Evolutionary conservation across 2,888 invertebrate species (phyloP).

Genomic region (Ashinkailepas kermadecensis): DNA sequence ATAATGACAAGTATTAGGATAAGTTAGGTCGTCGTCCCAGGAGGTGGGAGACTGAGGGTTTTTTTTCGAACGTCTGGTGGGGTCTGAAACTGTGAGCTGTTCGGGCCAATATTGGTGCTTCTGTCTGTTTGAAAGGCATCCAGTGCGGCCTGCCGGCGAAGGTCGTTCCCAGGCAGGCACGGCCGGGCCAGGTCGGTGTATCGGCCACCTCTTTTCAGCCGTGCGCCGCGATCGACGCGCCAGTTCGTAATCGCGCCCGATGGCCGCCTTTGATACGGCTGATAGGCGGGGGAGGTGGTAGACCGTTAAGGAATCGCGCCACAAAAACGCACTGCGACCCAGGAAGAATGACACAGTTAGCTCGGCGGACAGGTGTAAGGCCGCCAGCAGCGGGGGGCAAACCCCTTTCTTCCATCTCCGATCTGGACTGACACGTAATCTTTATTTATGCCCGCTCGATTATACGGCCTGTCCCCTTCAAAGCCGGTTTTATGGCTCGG

Average conservation of each 20-base stretch:
- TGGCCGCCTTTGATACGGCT: neutral
- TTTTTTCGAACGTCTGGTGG: no score
- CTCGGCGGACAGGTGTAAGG: constrained; percentile 13
- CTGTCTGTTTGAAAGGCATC: neutral
- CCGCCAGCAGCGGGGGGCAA: neutral
- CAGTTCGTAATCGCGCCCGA: neutral
- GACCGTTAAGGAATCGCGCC: constrained; percentile 14
- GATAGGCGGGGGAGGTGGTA: neutral
- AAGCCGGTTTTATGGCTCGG: neutral
- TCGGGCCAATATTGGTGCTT: neutral
- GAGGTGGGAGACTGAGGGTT: no score
- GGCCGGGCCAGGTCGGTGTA: neutral
- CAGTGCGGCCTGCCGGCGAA: no score
- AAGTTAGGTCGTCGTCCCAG: no score
- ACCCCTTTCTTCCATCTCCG: constrained; percentile 18
- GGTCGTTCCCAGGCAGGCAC: neutral
- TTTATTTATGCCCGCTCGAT: constrained; percentile 16
- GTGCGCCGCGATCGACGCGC: neutral
- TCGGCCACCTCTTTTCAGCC: neutral
- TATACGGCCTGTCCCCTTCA: constrained; percentile 14
- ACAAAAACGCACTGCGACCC: neutral
- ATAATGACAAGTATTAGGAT: no score
- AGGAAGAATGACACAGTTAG: constrained; percentile 15
- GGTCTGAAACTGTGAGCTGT: no score
- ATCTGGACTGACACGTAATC: constrained; percentile 14